These are phyloP conservation scores for Epirrhoe tristata DNA, from an alignment of 2,888 invertebrate species.

Conservation along the genomic window DNA sequence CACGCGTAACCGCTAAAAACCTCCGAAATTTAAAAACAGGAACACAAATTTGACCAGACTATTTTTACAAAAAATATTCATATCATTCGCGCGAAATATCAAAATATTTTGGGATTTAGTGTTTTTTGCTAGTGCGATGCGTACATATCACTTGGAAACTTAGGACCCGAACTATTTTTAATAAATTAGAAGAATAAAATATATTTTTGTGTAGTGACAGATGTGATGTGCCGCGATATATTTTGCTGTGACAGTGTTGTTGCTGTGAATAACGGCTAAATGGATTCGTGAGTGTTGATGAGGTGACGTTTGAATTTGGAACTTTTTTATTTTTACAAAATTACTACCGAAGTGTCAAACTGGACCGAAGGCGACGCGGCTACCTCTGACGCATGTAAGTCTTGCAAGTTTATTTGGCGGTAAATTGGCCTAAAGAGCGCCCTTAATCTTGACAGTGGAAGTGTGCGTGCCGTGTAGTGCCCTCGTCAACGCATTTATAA, in stretches of 20 bases:
- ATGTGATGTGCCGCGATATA: slow-evolving; percentile 74
- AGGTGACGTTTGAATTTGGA: slow-evolving; percentile 73
- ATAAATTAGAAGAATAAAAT: slow-evolving; percentile 63
- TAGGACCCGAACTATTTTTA: slow-evolving; percentile 82
- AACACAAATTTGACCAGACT: slow-evolving; percentile 71
- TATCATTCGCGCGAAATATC: slow-evolving; percentile 74
- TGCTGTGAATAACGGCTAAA: slow-evolving; percentile 70
- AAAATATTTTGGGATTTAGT: slow-evolving; percentile 73
- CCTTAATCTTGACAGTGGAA: slow-evolving; percentile 69
- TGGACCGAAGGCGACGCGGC: slow-evolving; percentile 83
- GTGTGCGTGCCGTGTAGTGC: slow-evolving; percentile 57
- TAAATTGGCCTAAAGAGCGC: slow-evolving; percentile 51
- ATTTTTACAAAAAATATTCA: slow-evolving; percentile 76
- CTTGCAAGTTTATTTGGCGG: slow-evolving; percentile 22
- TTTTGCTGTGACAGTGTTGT: slow-evolving; percentile 77
- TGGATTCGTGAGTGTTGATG: slow-evolving; percentile 73
- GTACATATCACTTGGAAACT: slow-evolving; percentile 83
- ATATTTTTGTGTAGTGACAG: slow-evolving; percentile 75
- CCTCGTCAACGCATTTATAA: slow-evolving; percentile 52
- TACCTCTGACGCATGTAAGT: slow-evolving; percentile 84
- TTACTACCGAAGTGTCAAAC: slow-evolving; percentile 84
- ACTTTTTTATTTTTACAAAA: slow-evolving; percentile 77
- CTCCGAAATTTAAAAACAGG: slow-evolving; percentile 66
- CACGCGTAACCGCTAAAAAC: slow-evolving; percentile 80
- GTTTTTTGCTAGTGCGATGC: slow-evolving; percentile 72